Evolutionary conservation across 2,113 vertebrate species (phyloP), one percentile per base, ranked within the genome.

Genomic region (Hiodon alosoides): DNA sequence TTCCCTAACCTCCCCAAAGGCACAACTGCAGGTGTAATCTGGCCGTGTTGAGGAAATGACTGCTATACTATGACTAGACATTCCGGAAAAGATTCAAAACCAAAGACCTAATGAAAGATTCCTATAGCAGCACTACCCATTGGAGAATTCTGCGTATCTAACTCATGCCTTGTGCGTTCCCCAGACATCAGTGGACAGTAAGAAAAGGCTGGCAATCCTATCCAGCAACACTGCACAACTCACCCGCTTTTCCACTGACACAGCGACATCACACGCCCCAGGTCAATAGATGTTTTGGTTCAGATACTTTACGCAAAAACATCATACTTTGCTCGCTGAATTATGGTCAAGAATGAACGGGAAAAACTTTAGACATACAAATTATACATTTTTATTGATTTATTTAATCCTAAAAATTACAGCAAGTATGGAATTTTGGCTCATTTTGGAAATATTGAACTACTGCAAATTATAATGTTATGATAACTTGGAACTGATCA

Each of bases 21-120:
- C 4, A 55, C 64, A 76, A 61, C 57, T 47, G 59, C 74, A 76
- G 67, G 74, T 76, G 58, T 46, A 70, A 69, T 67, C 48, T 62
- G 66, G 67, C n/a, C 31, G 0, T 0, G 55, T 48, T 52, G 74
- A 76, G 75, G 51, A 76, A 76, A 71, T 76, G 16, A 71, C 11
- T 53, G 58, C 51, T 57, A 64, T 64, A 76, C 54, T 50, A 14
- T 0, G 58, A 65, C 68, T 4, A 61, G 67, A 76, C 66, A 61
- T 69, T 64, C 67, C 9, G 17, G 59, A 71, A 71, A 65, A 71
- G 51, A 69, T 47, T n/a, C 5, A 52, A 69, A 61, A 46, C 10
- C n/a, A 14, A 47, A 14, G 50, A n/a, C 17, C 69, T 47, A 16
- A 16, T 0, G 3, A 53, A 0, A 69, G 53, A 11, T 14, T 10